These are phyloP conservation scores for Tragelaphus oryx DNA, from an alignment of 2,797 vertebrate species.

Conservation along the genomic window DNA sequence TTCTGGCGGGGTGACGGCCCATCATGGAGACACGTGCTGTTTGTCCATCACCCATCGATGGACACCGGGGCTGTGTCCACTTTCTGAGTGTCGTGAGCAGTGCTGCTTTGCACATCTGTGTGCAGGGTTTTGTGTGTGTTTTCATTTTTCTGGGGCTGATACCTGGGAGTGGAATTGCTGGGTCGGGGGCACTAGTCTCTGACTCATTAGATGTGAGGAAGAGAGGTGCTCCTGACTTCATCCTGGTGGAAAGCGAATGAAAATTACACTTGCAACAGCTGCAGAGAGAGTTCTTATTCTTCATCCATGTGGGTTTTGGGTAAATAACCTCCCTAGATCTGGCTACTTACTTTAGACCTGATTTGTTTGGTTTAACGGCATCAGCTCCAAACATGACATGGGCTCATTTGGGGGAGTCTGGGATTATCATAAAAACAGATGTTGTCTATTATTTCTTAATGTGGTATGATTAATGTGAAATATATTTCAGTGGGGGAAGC, in stretches of 20 bases:
- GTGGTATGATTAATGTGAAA: neutral
- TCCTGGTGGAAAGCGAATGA: neutral
- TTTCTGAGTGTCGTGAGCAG: neutral
- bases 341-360: neutral
- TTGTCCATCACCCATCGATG: neutral
- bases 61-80: neutral
- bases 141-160: neutral
- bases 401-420: neutral
- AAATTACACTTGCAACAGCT: neutral
- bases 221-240: neutral
- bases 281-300: neutral
- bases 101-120: neutral
- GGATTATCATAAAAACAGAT: neutral
- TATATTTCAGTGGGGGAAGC: neutral
- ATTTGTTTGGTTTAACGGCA: neutral
- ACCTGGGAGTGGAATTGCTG: neutral
- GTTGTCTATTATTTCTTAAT: neutral
- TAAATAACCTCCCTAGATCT: neutral
- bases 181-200: neutral
- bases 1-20: rapidly evolving
- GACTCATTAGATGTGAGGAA: neutral
- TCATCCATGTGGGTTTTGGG: neutral
- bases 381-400: no score
- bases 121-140: neutral
- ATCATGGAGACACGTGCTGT: rapidly evolving